phyloP scores from a whole-genome alignment of 2,888 invertebrate species.

The Cosmia pyralina region DNA sequence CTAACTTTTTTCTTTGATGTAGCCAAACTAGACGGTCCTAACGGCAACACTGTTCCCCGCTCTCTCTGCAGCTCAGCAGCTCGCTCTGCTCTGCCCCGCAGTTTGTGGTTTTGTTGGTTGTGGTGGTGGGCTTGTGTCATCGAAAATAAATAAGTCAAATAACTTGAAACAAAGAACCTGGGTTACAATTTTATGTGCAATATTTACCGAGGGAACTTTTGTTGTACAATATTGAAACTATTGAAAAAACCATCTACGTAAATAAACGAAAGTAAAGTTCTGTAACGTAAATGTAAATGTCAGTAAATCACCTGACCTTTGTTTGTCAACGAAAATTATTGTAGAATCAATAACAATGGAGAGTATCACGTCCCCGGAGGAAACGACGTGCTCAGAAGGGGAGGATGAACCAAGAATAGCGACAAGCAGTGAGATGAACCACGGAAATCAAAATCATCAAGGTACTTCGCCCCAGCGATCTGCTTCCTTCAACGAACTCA shows the following conservation, averaged over 20 bases:
- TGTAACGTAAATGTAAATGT: slow-evolving; percentile 43
- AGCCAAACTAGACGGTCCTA: no score
- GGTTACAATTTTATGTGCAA: background rate
- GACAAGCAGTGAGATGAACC: slow-evolving; percentile 66
- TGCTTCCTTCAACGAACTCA: slow-evolving; percentile 72
- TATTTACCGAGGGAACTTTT: background rate
- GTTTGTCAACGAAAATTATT: slow-evolving; percentile 71
- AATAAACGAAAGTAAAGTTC: slow-evolving; percentile 38
- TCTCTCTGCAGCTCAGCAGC: no score
- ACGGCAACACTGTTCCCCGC: no score
- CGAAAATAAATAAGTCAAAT: slow-evolving; percentile 31
- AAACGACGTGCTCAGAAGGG: slow-evolving; percentile 88
- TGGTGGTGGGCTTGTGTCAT: slow-evolving; percentile 20
- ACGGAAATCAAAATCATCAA: slow-evolving; percentile 71
- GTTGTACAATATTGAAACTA: slow-evolving; percentile 2
- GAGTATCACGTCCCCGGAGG: slow-evolving; percentile 81
- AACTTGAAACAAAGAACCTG: slow-evolving; percentile 48
- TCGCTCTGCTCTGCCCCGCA: no score
- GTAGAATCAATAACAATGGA: slow-evolving; percentile 81
- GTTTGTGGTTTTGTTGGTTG: background rate
- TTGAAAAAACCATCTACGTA: background rate
- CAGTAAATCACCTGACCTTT: slow-evolving; percentile 66
- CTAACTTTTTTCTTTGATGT: no score
- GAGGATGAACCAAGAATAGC: slow-evolving; percentile 83
- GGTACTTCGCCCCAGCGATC: slow-evolving; percentile 71